Base-by-base conservation (phyloP, 2,113 vertebrate genomes). In the Petrocephalus microphthalmus region DNA sequence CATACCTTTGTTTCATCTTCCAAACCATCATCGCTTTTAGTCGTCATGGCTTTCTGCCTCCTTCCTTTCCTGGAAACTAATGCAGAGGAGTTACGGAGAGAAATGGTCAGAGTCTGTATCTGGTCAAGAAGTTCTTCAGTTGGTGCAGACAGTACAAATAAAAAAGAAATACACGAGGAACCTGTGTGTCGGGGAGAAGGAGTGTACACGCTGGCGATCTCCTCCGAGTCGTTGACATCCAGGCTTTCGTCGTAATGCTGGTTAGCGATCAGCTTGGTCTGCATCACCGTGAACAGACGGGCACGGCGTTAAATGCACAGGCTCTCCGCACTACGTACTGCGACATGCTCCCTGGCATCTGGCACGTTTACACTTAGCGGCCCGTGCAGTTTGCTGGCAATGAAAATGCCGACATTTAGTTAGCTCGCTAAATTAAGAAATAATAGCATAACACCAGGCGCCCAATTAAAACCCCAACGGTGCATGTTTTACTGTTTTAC, bases 171-270 rank as follows among this genome's bases (percentile, higher is more conserved):
- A 25, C 29, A 3, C 29, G 15, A 54, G 91, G 90, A 53, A 96
- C 96, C 95, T 91, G 89, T 91, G 87, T 89, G 93, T 52, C 91
- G 85, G 10, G 95, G 86, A 11, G 93, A 90, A 49, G 95, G 95
- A 87, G 96, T 95, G 92, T 93, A 94, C 88, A 95, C 87, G 88
- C 96, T 95, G 56, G 93, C 91, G 1, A 96, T 93, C 89, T 97
- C 95, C 87, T 97, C 96, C 0, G 95, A 88, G 90, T 97, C 97
- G 6, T 91, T 90, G n/a, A 97, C 94, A 15, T 98, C 98, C 92
- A 98, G 92, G 74, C 96, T 97, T 92, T 98, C 98, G 93, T 98
- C 98, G 87, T 97, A 98, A 0, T 94, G 96, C 92, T 97, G 97
- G 93, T 98, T 97, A 86, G 94, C 93, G 25, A 97, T 91, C 67